These are phyloP conservation scores for Esox masquinongy DNA, from an alignment of 2,797 vertebrate genomes.

Conservation along the genomic window DNA sequence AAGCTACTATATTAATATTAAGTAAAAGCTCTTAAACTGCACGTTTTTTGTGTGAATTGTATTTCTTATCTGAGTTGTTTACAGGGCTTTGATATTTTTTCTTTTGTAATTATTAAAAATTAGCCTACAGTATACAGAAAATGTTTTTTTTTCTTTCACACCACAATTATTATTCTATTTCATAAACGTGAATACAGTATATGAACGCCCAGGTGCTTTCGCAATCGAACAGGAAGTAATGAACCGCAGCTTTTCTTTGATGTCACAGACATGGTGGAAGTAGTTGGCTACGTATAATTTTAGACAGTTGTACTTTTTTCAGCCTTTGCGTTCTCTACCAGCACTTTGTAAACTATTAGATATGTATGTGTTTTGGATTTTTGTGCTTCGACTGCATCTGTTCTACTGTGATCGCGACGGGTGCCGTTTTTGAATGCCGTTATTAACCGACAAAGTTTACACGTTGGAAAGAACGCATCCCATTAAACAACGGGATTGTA, in stretches of 20 bases:
- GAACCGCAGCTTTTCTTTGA: not conserved
- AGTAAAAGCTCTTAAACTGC: constrained; percentile 10
- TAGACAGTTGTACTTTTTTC: not conserved
- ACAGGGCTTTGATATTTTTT: not conserved
- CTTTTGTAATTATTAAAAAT: not conserved
- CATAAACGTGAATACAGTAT: not conserved
- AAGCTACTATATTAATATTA: constrained; percentile 33
- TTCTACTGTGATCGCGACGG: not conserved
- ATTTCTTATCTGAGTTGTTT: not conserved
- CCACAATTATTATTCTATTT: not conserved
- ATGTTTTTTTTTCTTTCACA: too few relatives aligned
- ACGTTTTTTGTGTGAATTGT: not conserved
- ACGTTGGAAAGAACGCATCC: not conserved
- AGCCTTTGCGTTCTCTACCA: not conserved
- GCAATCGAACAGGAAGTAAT: not conserved
- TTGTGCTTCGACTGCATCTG: not conserved
- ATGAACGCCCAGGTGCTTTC: not conserved
- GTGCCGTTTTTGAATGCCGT: not conserved
- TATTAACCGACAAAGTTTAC: too few relatives aligned
- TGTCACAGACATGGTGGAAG: not conserved
- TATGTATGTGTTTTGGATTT: not conserved
- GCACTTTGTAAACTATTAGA: not conserved
- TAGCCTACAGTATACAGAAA: not conserved
- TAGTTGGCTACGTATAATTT: not conserved
- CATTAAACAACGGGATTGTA: not conserved